These are phyloP conservation scores for Lerista edwardsae DNA, from an alignment of 2,797 vertebrate species.

Conservation along the genomic window DNA sequence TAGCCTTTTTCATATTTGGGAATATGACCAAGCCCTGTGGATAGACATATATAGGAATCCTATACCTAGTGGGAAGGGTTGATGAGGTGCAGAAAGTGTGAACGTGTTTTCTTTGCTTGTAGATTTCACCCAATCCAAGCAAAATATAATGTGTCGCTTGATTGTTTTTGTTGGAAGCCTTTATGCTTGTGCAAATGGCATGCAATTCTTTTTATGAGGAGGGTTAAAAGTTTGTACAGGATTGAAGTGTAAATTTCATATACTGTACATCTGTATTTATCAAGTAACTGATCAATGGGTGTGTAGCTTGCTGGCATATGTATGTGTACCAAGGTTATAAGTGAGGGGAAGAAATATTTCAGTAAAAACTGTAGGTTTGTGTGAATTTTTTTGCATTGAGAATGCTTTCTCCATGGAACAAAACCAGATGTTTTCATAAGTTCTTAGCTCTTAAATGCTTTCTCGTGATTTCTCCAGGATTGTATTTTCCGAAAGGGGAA, in stretches of 20 bases:
- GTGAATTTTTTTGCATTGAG: constrained; percentile 70
- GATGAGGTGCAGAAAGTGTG: constrained; percentile 63
- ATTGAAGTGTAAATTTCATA: constrained; percentile 71
- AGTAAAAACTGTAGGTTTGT: constrained; percentile 63
- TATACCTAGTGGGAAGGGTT: constrained; percentile 54
- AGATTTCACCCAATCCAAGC: constrained; percentile 71
- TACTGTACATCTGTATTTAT: constrained; percentile 53
- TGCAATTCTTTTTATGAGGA: constrained; percentile 70
- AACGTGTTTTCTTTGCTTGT: constrained; percentile 69
- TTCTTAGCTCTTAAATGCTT: constrained; percentile 57
- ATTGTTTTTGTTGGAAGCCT: constrained; percentile 70
- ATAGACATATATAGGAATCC: constrained; percentile 56
- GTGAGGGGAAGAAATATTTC: constrained; percentile 44
- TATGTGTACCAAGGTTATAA: constrained; percentile 53
- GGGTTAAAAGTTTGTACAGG: constrained; percentile 68
- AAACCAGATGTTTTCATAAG: constrained; percentile 75
- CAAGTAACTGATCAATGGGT: constrained; percentile 56
- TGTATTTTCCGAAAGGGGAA: constrained; percentile 57
- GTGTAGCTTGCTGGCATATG: constrained; percentile 50
- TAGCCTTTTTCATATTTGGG: not conserved
- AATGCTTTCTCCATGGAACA: constrained; percentile 65
- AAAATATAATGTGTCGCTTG: constrained; percentile 72
- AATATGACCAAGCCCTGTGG: constrained; percentile 5
- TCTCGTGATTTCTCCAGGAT: constrained; percentile 52
- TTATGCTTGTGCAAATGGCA: constrained; percentile 71